Evolutionary conservation across 2,113 vertebrate species (phyloP).

Genomic region (Odocoileus virginianus): DNA sequence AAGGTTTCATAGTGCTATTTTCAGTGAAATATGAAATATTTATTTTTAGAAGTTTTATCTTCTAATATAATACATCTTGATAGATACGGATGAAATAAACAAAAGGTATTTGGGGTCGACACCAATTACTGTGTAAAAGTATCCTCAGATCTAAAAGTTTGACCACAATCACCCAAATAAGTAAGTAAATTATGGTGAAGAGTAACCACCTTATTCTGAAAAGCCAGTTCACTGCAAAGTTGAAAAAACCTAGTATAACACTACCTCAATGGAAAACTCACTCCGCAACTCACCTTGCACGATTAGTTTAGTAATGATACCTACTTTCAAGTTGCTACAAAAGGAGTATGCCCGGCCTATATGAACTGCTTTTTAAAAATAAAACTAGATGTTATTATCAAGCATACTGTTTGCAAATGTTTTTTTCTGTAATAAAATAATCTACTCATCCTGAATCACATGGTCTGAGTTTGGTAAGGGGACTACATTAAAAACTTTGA

Average conservation of each 20-base stretch:
- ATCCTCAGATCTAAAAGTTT: neutral
- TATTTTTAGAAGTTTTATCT: neutral
- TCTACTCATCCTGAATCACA: neutral
- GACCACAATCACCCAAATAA: neutral
- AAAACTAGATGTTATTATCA: neutral
- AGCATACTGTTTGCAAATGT: neutral
- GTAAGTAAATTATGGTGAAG: neutral
- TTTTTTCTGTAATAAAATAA: neutral
- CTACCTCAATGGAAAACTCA: neutral
- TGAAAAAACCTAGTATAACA: neutral
- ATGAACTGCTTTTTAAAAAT: neutral
- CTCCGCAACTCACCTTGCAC: neutral
- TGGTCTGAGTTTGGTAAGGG: neutral
- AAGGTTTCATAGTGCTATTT: neutral
- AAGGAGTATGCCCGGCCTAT: neutral
- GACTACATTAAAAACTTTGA: neutral
- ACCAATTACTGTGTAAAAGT: neutral
- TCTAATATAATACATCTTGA: neutral
- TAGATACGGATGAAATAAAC: neutral
- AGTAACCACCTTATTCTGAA: neutral
- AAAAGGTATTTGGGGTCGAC: neutral
- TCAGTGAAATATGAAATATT: neutral
- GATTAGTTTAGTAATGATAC: neutral
- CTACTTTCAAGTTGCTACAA: neutral
- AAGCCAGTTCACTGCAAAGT: neutral